Evolutionary conservation across 2,888 invertebrate species (phyloP).

Genomic region (Tipula confusa): DNA sequence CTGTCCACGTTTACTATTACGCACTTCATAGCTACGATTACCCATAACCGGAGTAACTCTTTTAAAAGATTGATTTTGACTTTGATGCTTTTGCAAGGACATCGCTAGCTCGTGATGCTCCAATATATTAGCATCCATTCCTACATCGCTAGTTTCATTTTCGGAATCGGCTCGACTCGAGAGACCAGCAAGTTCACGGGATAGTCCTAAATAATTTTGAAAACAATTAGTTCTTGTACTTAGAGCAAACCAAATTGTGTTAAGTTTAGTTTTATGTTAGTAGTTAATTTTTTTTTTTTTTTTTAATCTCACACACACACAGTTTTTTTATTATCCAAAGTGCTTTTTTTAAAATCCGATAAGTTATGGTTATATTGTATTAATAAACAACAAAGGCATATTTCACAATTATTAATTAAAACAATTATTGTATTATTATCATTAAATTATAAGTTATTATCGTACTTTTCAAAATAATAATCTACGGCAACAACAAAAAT

Average conservation of each 20-base stretch:
- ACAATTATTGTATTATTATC: slow-evolving; percentile 14
- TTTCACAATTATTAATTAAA: slow-evolving; percentile 12
- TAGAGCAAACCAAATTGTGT: not conserved
- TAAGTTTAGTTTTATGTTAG: slow-evolving; percentile 6
- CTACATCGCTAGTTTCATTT: slow-evolving; percentile 64
- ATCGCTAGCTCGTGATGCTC: slow-evolving; percentile 46
- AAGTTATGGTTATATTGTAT: slow-evolving; percentile 26
- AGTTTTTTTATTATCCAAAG: slow-evolving; percentile 28
- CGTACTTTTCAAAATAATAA: not conserved
- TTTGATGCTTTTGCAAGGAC: slow-evolving; percentile 49
- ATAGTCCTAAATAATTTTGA: slow-evolving; percentile 42
- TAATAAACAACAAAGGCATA: slow-evolving; percentile 20
- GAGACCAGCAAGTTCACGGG: slow-evolving; percentile 47
- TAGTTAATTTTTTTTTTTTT: not conserved
- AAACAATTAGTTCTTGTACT: slow-evolving; percentile 37
- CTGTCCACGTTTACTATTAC: slow-evolving; percentile 60
- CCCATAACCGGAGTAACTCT: slow-evolving; percentile 58
- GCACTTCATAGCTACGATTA: slow-evolving; percentile 56
- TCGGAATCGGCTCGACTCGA: slow-evolving; percentile 59
- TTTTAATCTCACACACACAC: slow-evolving; percentile 21
- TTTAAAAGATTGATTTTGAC: slow-evolving; percentile 55
- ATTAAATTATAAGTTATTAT: not conserved
- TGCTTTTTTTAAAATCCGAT: slow-evolving; percentile 29
- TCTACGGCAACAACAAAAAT: slow-evolving; percentile 1
- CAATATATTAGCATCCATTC: slow-evolving; percentile 67